A percentile compares a stretch with the other conserved stretches of the same genome.
phyloP scores from a whole-genome alignment of 2,113 vertebrate genomes.

The Phalacrocorax carbo region DNA sequence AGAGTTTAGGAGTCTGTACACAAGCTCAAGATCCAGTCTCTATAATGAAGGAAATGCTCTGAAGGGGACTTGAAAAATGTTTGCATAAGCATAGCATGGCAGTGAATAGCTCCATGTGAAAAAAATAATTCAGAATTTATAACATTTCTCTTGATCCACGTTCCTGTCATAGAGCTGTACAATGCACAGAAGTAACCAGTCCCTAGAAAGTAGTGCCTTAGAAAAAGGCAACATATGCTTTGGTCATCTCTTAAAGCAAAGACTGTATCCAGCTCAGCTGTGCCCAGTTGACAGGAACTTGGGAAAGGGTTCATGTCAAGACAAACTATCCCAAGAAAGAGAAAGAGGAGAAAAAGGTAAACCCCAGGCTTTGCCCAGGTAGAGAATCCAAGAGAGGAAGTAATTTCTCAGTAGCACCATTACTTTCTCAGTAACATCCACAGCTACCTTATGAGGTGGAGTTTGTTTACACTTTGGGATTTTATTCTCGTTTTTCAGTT shows the following conservation, averaged over 20 bases:
- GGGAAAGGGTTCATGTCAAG: neutral
- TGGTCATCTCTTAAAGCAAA: neutral
- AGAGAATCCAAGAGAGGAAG: neutral
- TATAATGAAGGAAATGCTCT: neutral
- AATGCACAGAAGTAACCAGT: neutral
- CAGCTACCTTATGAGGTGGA: neutral
- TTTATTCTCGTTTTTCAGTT: constrained; percentile 12
- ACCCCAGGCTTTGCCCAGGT: neutral
- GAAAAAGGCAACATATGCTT: neutral
- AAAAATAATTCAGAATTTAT: neutral
- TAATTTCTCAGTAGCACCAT: neutral
- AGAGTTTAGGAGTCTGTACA: neutral
- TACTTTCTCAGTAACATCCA: neutral
- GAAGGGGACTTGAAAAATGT: neutral
- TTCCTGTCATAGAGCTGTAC: neutral
- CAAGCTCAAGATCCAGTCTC: neutral
- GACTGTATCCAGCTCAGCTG: neutral
- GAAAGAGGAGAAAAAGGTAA: neutral
- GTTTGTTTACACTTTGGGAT: neutral
- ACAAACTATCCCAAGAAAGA: neutral
- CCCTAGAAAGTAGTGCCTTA: neutral
- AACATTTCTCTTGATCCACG: neutral
- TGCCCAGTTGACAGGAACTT: neutral
- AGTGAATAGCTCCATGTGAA: neutral
- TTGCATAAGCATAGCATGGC: neutral